Base-by-base conservation (phyloP, 1,140 invertebrate species). In the Bombus terrestris region DNA sequence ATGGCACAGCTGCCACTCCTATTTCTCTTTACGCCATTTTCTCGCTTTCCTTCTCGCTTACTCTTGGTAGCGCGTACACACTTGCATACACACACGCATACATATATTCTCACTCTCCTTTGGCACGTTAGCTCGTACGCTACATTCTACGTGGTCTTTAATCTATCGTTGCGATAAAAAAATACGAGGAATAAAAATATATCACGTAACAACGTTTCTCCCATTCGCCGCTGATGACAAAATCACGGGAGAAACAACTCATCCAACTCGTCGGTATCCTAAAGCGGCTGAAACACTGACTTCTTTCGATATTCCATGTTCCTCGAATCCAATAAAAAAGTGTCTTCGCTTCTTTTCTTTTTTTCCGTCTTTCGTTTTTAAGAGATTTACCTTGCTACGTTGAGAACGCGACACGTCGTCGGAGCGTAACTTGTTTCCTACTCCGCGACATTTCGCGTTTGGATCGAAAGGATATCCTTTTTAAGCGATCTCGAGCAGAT, bases 111-210 rank as follows among this genome's bases (percentile, higher is more conserved):
- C 81, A n/a, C n/a, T 86, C 78, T 84, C 86, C 88, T 91, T 90
- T 91, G 89, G 89, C 90, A 90, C 90, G 84, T 90, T 82, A 91
- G 86, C 89, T 91, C 83, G 71, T 84, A 87, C 85, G 86, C 83
- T 91, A 88, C 53, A 64, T 62, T 81, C 83, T 88, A 87, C 53
- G 57, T 76, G 82, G 62, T 87, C 66, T 77, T 57, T 91, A 90
- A 53, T 77, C 89, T 90, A 90, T 79, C 73, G 37, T 91, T 85
- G 85, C 89, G 78, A 91, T 91, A 91, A 91, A 91, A 91, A 91
- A 91, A 91, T 91, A 91, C 84, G 68, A 90, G 85, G 90, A 90
- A 91, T 90, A 91, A 91, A 91, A 91, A 91, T 91, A 90, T 91
- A 91, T 91, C 90, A 90, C 90, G 90, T 90, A 91, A 91, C 85